Percentiles rank a stretch among this genome's conserved stretches.
phyloP scores from a whole-genome alignment of 2,888 invertebrate genomes.

The Stenichneumon culpator region DNA sequence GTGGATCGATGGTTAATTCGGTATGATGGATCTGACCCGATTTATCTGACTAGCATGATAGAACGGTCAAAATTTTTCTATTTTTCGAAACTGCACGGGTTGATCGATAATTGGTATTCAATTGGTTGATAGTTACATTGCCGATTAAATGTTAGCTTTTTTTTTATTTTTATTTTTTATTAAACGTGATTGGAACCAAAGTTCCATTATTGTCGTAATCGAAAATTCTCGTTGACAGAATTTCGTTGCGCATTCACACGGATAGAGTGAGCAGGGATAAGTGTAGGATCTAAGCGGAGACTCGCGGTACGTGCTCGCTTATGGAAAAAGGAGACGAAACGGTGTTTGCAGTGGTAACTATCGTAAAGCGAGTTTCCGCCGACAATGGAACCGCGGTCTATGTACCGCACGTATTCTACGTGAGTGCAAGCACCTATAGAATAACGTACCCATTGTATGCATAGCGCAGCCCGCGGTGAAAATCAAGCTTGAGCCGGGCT shows the following conservation, averaged over 20 bases:
- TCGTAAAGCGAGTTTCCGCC: not conserved
- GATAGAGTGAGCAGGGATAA: too few relatives aligned
- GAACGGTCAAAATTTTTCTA: not conserved
- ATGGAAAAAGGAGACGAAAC: not conserved
- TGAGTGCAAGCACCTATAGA: not conserved
- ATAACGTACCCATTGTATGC: constrained; percentile 7
- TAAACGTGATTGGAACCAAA: not conserved
- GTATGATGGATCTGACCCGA: not conserved
- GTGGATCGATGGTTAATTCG: not conserved
- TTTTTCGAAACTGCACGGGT: not conserved
- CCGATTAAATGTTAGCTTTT: too few relatives aligned
- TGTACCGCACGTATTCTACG: constrained; percentile 7
- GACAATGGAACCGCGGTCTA: not conserved
- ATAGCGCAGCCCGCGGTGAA: not conserved
- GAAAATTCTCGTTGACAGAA: not conserved
- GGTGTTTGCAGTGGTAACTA: not conserved
- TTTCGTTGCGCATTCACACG: not conserved
- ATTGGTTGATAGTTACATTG: not conserved
- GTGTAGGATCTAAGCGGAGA: not conserved
- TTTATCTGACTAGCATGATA: not conserved
- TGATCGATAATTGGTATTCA: not conserved
- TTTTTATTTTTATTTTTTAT: not conserved
- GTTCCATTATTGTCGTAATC: not conserved
- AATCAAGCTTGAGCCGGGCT: not conserved
- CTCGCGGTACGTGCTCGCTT: not conserved